These are phyloP conservation scores for Ormyrus labotus DNA, from an alignment of 2,888 invertebrate genomes.

Conservation along the genomic window DNA sequence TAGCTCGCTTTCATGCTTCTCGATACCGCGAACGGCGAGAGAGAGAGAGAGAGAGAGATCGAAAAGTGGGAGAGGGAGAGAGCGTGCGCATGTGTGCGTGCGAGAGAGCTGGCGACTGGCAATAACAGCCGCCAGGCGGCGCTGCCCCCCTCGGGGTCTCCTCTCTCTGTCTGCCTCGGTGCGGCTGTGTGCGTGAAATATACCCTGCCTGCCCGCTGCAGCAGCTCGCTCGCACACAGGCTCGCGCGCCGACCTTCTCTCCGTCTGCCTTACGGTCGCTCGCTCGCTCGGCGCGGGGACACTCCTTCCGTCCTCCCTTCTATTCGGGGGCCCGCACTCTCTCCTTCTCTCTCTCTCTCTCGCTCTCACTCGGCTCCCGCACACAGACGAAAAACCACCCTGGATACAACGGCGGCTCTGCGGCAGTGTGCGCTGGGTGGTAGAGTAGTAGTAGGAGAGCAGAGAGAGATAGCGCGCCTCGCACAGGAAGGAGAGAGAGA, in stretches of 20 bases:
- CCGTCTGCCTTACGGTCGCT: not conserved
- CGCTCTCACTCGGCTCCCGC: not conserved
- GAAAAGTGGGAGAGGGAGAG: conserved; percentile 21
- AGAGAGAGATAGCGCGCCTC: conserved; percentile 4
- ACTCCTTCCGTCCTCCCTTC: conserved; percentile 48
- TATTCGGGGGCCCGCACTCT: not conserved
- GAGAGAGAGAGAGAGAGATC: not conserved
- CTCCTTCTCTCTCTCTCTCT: conserved; percentile 24
- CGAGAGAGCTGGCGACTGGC: not conserved
- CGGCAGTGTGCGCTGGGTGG: too few relatives aligned
- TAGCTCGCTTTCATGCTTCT: too few relatives aligned
- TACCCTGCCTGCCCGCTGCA: conserved; percentile 6
- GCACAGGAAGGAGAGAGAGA: conserved; percentile 26
- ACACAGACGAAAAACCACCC: not conserved
- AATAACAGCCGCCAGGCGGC: conserved; percentile 38
- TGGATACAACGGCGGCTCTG: not conserved
- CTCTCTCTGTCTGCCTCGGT: conserved; percentile 5
- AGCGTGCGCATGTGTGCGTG: not conserved
- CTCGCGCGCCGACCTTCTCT: not conserved
- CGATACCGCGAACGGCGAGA: not conserved
- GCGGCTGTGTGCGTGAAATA: conserved; percentile 1
- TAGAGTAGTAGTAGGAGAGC: not conserved
- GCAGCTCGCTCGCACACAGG: not conserved
- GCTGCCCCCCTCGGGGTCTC: conserved; percentile 4
- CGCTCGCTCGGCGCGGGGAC: conserved; percentile 23